Conservation (phyloP, 2,113 vertebrate species). For the Nicator chloris region DNA sequence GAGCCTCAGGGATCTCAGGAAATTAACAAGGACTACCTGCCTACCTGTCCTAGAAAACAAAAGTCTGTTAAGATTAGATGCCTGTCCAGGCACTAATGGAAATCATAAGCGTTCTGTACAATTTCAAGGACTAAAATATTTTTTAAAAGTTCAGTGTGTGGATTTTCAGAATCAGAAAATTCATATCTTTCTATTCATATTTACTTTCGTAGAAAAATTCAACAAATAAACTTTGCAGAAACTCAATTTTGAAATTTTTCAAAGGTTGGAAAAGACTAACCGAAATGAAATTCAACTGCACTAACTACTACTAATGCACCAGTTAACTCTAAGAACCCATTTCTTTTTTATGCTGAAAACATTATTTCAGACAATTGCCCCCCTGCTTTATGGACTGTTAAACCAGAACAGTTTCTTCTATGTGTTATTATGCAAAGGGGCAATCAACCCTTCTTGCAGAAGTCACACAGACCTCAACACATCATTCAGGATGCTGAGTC, state of each 20-base stretch:
- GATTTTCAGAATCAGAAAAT: not conserved
- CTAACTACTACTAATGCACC: not conserved
- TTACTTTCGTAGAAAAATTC: not conserved
- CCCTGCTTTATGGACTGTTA: not conserved
- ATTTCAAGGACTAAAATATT: not conserved
- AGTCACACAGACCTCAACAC: not conserved
- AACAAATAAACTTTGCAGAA: not conserved
- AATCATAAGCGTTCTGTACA: not conserved
- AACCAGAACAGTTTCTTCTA: not conserved
- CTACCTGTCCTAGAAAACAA: not conserved
- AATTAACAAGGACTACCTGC: not conserved
- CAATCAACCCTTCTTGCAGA: not conserved
- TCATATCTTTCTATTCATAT: not conserved
- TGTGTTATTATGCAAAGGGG: rapidly evolving
- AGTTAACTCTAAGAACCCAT: not conserved
- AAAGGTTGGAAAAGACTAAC: not conserved
- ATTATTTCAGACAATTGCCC: not conserved
- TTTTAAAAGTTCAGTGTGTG: not conserved
- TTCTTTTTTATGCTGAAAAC: not conserved
- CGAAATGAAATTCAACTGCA: not conserved
- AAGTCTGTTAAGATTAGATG: not conserved
- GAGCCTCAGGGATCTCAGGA: not conserved
- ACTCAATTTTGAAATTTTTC: not conserved
- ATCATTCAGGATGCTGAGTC: not conserved
- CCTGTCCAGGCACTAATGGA: not conserved